Base-by-base conservation (phyloP, 2,888 invertebrate species). In the Archaeoteleia sp. region DNA sequence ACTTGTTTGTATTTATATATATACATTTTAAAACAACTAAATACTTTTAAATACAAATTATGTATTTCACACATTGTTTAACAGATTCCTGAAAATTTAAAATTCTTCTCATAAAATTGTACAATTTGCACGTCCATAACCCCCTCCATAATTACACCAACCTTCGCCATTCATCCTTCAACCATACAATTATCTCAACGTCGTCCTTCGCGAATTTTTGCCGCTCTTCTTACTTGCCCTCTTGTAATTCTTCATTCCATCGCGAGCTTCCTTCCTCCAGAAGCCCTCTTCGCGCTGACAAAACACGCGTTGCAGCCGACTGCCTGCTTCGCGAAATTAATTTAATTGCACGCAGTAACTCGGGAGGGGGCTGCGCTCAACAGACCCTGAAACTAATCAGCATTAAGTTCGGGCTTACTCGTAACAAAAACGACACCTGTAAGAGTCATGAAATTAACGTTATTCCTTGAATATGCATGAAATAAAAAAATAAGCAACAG, bases 351-450 rank as follows among this genome's bases (percentile, higher is more conserved):
- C 46, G 29, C 65, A 60, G 69, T 61, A 61, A 66, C 69, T 66
- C 65, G 51, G 53, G n/a, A n/a, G n/a, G n/a, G n/a, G n/a, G 37
- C 54, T 54, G 60, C 60, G 55, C 60, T 69, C 69, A 65, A 53
- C 69, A 40, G 61, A 61, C 66, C 58, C 66, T 70, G 69, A 70
- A 70, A 62, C 69, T 70, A 70, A 70, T 70, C 61, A 70, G 61
- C 69, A 62, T 70, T 70, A 70, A 66, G 62, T 62, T 61, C 57
- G 57, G 51, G 61, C 62, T 70, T 61, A 57, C 54, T 57, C 69
- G 69, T 49, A 62, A 66, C 61, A 66, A 70, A 70, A 70, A 61
- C 65, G 69, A 60, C 69, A 69, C 69, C 65, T 69, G 69, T 69
- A 69, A 69, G 69, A 66, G 66, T 70, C 69, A 58, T 70, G 69